Conservation (phyloP, 1,140 invertebrate genomes). For the Grapholita molesta region DNA sequence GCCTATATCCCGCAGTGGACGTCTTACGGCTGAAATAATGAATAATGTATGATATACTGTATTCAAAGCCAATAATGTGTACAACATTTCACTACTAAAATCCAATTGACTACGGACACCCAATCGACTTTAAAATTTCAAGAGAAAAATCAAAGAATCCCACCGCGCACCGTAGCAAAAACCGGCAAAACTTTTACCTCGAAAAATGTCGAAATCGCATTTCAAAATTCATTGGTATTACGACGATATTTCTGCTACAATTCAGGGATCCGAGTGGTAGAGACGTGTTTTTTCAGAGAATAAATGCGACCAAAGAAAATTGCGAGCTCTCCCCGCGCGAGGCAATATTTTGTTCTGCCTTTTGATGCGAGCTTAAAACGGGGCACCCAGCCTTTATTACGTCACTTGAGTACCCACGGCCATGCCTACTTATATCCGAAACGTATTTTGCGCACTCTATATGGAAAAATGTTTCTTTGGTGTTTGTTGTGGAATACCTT, state of each 20-base stretch:
- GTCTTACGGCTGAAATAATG: too few species aligned
- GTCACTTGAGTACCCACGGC: conserved; percentile 10
- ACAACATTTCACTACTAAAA: neutral
- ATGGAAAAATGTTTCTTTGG: conserved; percentile 15
- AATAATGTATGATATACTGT: too few species aligned
- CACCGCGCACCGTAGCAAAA: neutral
- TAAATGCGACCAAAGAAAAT: conserved; percentile 17
- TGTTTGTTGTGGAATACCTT: conserved; percentile 10
- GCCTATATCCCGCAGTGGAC: too few species aligned
- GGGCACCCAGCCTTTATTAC: neutral
- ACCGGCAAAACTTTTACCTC: neutral
- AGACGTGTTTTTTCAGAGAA: conserved; percentile 4
- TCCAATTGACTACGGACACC: neutral
- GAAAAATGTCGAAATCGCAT: conserved; percentile 11
- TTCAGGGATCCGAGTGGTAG: neutral
- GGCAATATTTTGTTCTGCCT: conserved; percentile 16
- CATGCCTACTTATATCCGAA: conserved; percentile 14
- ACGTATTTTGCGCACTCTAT: conserved; percentile 8
- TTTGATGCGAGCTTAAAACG: conserved; percentile 16
- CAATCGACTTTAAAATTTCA: neutral
- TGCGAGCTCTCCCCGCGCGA: conserved; percentile 3
- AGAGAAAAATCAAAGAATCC: neutral
- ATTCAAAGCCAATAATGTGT: neutral
- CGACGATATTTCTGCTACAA: conserved; percentile 5
- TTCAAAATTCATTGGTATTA: conserved; percentile 12